Conservation (phyloP, 2,888 invertebrate species). For the Petrolisthes manimaculis region DNA sequence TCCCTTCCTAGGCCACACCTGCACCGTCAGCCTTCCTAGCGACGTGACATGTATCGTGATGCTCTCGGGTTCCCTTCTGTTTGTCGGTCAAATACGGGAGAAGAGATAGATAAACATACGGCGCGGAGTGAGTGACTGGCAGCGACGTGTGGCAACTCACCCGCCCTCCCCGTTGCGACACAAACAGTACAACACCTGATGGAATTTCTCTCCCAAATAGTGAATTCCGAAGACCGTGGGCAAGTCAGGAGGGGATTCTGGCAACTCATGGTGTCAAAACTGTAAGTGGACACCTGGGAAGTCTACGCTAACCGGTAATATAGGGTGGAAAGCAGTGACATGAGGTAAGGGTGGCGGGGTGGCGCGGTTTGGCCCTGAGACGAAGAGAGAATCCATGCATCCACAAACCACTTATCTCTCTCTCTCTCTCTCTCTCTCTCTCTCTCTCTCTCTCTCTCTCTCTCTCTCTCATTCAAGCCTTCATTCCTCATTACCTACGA, state of each 20-base stretch:
- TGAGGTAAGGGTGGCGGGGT: not conserved
- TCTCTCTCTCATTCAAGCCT: not conserved
- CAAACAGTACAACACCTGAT: not conserved
- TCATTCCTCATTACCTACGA: not conserved
- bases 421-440: not conserved
- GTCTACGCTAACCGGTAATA: not conserved
- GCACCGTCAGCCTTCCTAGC: not conserved
- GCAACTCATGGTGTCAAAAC: not conserved
- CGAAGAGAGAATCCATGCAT: not conserved
- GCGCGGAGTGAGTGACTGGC: not conserved
- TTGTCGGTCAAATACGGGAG: not conserved
- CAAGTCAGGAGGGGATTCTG: not conserved
- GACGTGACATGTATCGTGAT: not conserved
- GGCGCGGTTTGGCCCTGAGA: not conserved
- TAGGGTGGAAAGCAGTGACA: not conserved
- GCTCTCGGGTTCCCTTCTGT: not conserved
- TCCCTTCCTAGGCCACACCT: not conserved
- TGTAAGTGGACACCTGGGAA: not conserved
- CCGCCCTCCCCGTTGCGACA: not conserved
- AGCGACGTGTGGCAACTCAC: not conserved
- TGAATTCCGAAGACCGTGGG: not conserved
- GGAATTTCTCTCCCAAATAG: not conserved
- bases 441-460: not conserved
- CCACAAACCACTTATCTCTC: not conserved
- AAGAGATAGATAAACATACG: not conserved